phyloP scores from a whole-genome alignment of 2,113 vertebrate species.

The Chloropsis hardwickii region DNA sequence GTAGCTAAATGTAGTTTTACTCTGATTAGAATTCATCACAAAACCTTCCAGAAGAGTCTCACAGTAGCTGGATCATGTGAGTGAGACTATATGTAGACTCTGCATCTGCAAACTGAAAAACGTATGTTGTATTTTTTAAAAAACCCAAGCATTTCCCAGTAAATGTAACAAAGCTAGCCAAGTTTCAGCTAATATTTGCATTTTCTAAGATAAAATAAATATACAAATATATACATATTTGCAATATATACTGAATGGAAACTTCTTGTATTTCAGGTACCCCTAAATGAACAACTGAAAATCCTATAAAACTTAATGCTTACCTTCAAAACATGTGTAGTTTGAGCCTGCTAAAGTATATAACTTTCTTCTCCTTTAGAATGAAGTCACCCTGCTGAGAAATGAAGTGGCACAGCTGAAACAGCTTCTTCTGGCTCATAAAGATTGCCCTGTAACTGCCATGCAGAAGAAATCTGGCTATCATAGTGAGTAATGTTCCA shows the following conservation, averaged over 20 bases:
- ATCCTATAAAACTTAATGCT: slow-evolving; percentile 64
- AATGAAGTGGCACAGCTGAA: slow-evolving; percentile 99
- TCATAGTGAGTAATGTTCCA: slow-evolving; percentile 98
- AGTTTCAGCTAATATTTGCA: background rate
- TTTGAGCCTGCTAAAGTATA: slow-evolving; percentile 67
- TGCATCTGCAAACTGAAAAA: slow-evolving; percentile 16
- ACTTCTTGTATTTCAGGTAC: slow-evolving; percentile 38
- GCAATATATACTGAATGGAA: background rate
- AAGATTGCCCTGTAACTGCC: slow-evolving; percentile 99
- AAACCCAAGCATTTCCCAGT: background rate
- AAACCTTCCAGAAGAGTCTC: background rate
- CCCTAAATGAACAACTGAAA: slow-evolving; percentile 41
- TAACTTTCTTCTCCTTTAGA: slow-evolving; percentile 84
- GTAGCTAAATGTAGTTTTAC: background rate
- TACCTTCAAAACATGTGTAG: slow-evolving; percentile 47
- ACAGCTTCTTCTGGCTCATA: slow-evolving; percentile 99
- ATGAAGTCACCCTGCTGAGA: slow-evolving; percentile 98
- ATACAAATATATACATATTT: background rate
- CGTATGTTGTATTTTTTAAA: background rate
- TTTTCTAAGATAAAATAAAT: slow-evolving; percentile 1
- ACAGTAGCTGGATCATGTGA: background rate
- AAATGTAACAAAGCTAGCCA: background rate
- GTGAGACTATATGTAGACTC: background rate
- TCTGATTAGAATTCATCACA: background rate
- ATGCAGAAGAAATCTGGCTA: slow-evolving; percentile 99